A percentile compares a stretch with the other conserved stretches of the same genome.
Evolutionary conservation across 2,888 invertebrate genomes (phyloP).

Genomic region (Cremastinae sp.): DNA sequence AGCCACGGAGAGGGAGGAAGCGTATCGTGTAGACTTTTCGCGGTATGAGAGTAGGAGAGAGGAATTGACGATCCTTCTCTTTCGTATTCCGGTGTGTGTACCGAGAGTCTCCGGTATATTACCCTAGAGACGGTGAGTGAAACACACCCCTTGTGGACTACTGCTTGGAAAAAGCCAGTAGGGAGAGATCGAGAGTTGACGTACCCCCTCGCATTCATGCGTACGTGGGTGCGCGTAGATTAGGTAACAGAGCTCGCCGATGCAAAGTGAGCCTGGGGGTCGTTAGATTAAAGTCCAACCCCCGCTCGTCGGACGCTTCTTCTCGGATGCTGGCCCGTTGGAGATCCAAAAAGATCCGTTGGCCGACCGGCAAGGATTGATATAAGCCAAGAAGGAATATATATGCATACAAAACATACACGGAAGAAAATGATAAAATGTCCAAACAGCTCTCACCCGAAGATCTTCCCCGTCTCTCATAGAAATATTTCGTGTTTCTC

Average conservation of each 20-base stretch:
- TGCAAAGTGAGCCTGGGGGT: slow-evolving; percentile 77
- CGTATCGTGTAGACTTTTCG: background rate
- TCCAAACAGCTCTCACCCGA: too few species aligned
- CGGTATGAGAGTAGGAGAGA: background rate
- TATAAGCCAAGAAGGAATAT: too few species aligned
- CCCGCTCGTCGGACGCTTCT: slow-evolving; percentile 72
- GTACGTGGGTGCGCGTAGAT: slow-evolving; percentile 20
- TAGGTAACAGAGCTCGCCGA: slow-evolving; percentile 66
- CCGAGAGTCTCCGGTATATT: slow-evolving; percentile 48
- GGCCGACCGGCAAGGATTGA: too few species aligned
- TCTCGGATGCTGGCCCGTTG: too few species aligned
- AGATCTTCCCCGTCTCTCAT: too few species aligned
- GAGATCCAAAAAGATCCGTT: too few species aligned
- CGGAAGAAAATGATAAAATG: too few species aligned
- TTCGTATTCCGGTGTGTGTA: slow-evolving; percentile 2
- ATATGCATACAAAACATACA: too few species aligned
- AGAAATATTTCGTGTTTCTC: too few species aligned
- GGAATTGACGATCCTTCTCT: slow-evolving; percentile 13
- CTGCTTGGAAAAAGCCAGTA: slow-evolving; percentile 57
- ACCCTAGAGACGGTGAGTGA: slow-evolving; percentile 62
- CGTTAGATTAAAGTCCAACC: slow-evolving; percentile 79
- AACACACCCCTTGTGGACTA: slow-evolving; percentile 74
- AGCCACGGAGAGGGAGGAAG: too few species aligned
- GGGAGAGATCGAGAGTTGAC: slow-evolving; percentile 39
- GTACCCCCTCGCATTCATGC: slow-evolving; percentile 12